Percentiles rank a stretch among this genome's conserved stretches.
Conservation (phyloP, 2,113 vertebrate genomes). For the Hiodon alosoides region DNA sequence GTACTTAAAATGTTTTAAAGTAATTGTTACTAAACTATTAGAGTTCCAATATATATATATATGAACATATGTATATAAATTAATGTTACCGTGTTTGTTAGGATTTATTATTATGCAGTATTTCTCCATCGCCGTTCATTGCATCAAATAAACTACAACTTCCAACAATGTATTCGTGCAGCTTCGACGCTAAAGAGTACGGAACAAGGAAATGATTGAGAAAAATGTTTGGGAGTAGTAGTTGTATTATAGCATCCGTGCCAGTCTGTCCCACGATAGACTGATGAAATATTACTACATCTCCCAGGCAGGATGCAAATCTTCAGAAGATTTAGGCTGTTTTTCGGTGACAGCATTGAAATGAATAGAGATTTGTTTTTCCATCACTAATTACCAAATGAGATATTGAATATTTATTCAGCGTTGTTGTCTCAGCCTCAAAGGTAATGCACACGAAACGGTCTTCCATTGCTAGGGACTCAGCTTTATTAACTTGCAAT, state of each 20-base stretch:
- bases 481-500: neutral
- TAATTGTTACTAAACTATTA: neutral
- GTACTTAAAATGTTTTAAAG: neutral
- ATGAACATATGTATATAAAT: neutral
- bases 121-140: neutral
- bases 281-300: slow-evolving; percentile 18
- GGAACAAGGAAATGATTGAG: slow-evolving; percentile 1
- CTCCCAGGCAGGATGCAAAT: slow-evolving; percentile 3
- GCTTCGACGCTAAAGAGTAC: neutral
- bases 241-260: neutral
- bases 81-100: neutral
- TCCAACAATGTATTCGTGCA: neutral
- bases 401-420: neutral
- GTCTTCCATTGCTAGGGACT: neutral
- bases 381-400: neutral
- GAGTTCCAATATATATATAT: neutral
- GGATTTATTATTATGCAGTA: neutral
- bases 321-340: neutral
- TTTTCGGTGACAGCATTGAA: slow-evolving; percentile 9
- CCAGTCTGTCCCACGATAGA: neutral
- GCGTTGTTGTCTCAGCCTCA: neutral
- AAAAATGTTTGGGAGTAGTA: slow-evolving; percentile 13
- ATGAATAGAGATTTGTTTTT: slow-evolving; percentile 16
- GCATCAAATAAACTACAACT: neutral
- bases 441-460: neutral